Percentiles rank a stretch among this genome's conserved stretches.
phyloP scores from a whole-genome alignment of 64 coral and sea anemone genomes.

The Anthopleura sola region DNA sequence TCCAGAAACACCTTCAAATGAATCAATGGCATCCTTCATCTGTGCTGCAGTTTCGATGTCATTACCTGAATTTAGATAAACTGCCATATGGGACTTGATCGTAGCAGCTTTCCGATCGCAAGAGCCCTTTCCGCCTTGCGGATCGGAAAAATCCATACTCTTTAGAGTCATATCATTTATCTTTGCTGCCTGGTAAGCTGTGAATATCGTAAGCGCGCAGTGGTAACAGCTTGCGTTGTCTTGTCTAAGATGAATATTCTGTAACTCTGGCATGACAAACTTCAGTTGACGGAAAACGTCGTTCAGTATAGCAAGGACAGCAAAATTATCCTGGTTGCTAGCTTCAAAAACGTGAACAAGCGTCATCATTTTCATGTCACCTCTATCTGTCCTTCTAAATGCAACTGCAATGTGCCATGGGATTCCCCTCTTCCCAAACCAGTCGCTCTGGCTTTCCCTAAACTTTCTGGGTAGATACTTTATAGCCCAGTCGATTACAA shows the following conservation, averaged over 20 bases:
- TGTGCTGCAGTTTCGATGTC: conserved; percentile 37
- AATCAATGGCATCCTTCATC: conserved; percentile 39
- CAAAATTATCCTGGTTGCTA: conserved; percentile 23
- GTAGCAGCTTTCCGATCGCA: conserved; percentile 40
- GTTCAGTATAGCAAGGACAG: conserved; percentile 31
- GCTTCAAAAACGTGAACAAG: conserved; percentile 34
- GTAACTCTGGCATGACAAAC: conserved; percentile 10
- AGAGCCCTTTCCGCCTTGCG: conserved; percentile 37
- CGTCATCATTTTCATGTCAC: conserved; percentile 16
- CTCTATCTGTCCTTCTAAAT: background rate
- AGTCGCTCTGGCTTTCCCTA: conserved; percentile 35
- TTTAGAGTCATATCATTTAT: background rate
- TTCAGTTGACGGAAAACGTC: conserved; percentile 37
- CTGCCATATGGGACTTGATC: conserved; percentile 41
- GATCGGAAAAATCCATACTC: conserved; percentile 40
- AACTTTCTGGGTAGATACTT: conserved; percentile 32
- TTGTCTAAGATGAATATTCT: conserved; percentile 6
- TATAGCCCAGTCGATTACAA: conserved; percentile 30
- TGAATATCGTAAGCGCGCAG: conserved; percentile 5
- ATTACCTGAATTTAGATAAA: conserved; percentile 27
- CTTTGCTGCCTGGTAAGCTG: conserved; percentile 16
- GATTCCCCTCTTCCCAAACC: conserved; percentile 33
- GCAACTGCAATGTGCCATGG: conserved; percentile 41
- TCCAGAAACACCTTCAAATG: conserved; percentile 7
- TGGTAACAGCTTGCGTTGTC: conserved; percentile 44